Evolutionary conservation across 2,888 invertebrate genomes (phyloP), one percentile per base, ranked within the genome.

Genomic region (Agrochola lota): DNA sequence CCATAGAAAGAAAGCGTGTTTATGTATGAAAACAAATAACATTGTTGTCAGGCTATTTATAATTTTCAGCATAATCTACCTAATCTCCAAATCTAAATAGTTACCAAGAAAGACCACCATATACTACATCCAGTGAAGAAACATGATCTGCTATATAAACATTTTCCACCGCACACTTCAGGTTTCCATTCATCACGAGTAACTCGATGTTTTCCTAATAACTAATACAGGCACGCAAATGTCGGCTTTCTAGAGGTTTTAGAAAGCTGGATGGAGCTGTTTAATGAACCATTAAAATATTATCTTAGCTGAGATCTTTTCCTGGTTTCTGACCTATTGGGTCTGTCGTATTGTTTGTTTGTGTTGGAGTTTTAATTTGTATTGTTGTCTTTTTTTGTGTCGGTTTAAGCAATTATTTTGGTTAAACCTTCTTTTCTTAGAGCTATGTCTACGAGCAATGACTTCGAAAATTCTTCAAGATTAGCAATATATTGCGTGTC

Each of bases 221-320:
- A 77, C 79, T 84, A 84, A 79, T 62, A 81, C 57, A 78, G 70
- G 17, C 74, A 79, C 62, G 87, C 81, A 86, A 85, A 85, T 77
- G 73, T 74, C 68, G 12, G 46, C 82, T 85, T 84, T 87, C 88
- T 71, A 80, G 52, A 30, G 9, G 43, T 62, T 9, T 71, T 76
- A 71, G 80, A 87, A 85, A 88, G 80, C 60, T 74, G 26, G 43
- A 70, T 64, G 35, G 35, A 78, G 78, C 73, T 67, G 77, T 80
- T 83, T 83, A 88, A 87, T 88, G 79, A 85, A 87, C 73, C 77
- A 84, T 84, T 85, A 83, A 78, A 87, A 85, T 77, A 81, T 88
- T 85, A 84, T 87, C 89, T 81, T 49, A n/a, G 68, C 46, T 57
- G 63, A 63, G 43, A 88, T 88, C 85, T 74, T 52, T 85, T 79